Evolutionary conservation across 2,113 vertebrate species (phyloP), one percentile per base, ranked within the genome.

Genomic region (Apteryx owenii): DNA sequence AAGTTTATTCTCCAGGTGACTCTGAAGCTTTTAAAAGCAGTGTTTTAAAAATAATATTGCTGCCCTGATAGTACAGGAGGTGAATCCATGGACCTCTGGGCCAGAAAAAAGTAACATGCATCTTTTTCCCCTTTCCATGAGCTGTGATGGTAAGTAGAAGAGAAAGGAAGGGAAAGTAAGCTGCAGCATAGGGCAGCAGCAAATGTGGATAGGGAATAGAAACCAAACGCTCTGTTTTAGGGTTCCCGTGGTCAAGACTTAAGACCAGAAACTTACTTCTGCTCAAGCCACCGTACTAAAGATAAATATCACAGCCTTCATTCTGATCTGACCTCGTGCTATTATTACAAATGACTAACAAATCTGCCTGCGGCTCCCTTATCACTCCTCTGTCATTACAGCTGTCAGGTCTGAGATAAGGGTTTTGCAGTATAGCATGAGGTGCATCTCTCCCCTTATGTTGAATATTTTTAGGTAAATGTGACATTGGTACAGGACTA

Each of bases 331-430:
- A 88, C 81, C 85, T 90, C 75, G 7, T 60, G 20, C 65, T 82
- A 48, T 93, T 95, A 89, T 81, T 94, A 81, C 73, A 84, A 70
- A 89, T 40, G 48, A 56, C 31, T 65, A 76, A 85, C 44, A 89
- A 82, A 95, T 92, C 91, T 70, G 68, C 17, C 87, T 80, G 84
- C 84, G 80, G 66, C 81, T 96, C 61, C 44, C 78, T 89, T 94
- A 90, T 95, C 66, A 0, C 81, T 89, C 68, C 81, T 79, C 95
- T 96, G 93, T 95, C 87, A 92, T 88, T 95, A 81, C 68, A 85
- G 50, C 81, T 92, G 91, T 85, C 87, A 89, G 71, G 78, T 54
- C 70, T 58, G 71, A 95, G 94, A 93, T 95, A 95, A 95, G 91
- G 58, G n/a, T 65, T 92, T 50, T 93, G 54, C 88, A 77, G 79